Conservation (phyloP, 2,888 invertebrate species). For the Thelaira solivaga region DNA sequence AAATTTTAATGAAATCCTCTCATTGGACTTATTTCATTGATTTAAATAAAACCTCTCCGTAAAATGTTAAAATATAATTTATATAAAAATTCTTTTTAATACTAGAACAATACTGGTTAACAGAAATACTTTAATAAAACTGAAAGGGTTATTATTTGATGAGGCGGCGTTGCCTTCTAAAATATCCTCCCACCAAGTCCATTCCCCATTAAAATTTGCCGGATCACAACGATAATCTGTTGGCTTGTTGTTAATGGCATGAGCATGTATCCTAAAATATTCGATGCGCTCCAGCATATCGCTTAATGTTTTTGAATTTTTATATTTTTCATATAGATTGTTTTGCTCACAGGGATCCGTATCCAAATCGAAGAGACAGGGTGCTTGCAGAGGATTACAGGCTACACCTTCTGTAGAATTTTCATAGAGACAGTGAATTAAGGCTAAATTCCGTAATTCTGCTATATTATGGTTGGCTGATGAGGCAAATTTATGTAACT, state of each 20-base stretch:
- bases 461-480: conserved; percentile 73
- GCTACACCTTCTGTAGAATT: conserved; percentile 62
- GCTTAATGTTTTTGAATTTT: conserved; percentile 64
- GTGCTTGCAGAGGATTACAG: conserved; percentile 69
- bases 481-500: conserved; percentile 52
- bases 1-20: no score
- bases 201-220: conserved; percentile 78
- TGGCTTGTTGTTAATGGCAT: conserved; percentile 77
- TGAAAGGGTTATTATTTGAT: background rate
- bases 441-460: conserved; percentile 65
- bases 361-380: conserved; percentile 79
- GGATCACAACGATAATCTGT: conserved; percentile 80
- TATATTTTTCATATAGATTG: conserved; percentile 69
- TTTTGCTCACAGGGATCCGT: conserved; percentile 79
- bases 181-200: conserved; percentile 80
- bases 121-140: background rate
- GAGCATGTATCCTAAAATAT: conserved; percentile 76
- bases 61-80: conserved; percentile 14
- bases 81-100: background rate
- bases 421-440: conserved; percentile 66
- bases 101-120: conserved; percentile 27
- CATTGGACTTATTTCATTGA: no score
- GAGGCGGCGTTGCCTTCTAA: conserved; percentile 38
- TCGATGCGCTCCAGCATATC: conserved; percentile 77
- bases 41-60: no score